phyloP scores from a whole-genome alignment of 2,113 vertebrate genomes.

The Pycnonotus jocosus region DNA sequence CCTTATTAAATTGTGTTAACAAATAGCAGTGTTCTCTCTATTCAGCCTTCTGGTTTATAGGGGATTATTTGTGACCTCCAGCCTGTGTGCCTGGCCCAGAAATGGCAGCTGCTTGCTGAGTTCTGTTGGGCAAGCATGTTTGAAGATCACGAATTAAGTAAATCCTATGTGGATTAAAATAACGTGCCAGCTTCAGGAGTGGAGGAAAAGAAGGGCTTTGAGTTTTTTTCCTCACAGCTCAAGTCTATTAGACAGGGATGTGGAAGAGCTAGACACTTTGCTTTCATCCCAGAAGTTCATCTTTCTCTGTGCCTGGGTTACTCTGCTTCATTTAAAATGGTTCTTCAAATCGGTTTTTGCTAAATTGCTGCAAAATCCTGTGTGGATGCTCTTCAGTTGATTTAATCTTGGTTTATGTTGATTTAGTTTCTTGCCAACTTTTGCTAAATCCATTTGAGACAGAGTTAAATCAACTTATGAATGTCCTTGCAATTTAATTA shows the following conservation, averaged over 20 bases:
- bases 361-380: constrained; percentile 9
- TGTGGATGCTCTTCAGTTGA: constrained; percentile 43
- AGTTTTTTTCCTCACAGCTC: background rate
- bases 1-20: background rate
- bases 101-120: background rate
- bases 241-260: background rate
- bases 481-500: constrained; percentile 65
- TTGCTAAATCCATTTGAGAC: constrained; percentile 53
- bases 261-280: background rate
- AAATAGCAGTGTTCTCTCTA: background rate
- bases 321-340: background rate
- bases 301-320: background rate
- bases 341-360: background rate
- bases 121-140: background rate
- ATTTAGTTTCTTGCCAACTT: constrained; percentile 52
- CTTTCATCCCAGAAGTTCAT: background rate
- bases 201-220: background rate
- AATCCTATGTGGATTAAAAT: background rate
- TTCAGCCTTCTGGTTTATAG: background rate
- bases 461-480: constrained; percentile 58
- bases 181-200: background rate
- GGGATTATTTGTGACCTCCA: background rate
- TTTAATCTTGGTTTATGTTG: constrained; percentile 56
- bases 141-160: background rate
- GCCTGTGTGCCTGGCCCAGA: background rate